Evolutionary conservation across 2,888 invertebrate genomes (phyloP).

Genomic region (Helobdella robusta): DNA sequence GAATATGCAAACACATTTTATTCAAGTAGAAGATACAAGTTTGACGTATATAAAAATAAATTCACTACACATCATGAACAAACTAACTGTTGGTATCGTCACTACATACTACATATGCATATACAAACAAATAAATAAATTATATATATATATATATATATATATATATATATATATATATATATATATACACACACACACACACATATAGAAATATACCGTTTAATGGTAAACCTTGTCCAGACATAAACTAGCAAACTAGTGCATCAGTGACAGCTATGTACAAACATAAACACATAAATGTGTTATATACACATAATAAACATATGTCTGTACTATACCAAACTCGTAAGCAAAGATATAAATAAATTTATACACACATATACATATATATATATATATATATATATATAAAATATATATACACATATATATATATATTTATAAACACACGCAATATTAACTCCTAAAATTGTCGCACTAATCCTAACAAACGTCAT

Average conservation of each 20-base stretch:
- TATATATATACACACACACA: neutral
- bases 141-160: conserved; percentile 1
- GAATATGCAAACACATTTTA: too few relatives aligned
- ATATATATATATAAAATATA: conserved; percentile 1
- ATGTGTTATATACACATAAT: conserved; percentile 1
- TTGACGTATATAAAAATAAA: too few relatives aligned
- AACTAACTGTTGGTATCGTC: too few relatives aligned
- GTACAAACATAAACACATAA: neutral
- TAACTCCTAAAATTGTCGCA: too few relatives aligned
- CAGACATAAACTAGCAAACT: too few relatives aligned
- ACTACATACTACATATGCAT: neutral
- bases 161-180: neutral
- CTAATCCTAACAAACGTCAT: too few relatives aligned
- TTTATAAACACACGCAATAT: neutral
- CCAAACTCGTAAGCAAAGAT: neutral
- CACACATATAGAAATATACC: neutral
- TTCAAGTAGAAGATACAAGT: too few relatives aligned
- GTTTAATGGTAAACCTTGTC: too few relatives aligned
- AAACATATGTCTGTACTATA: neutral
- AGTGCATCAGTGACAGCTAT: neutral
- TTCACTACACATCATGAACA: too few relatives aligned
- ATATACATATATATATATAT: conserved; percentile 1
- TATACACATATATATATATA: conserved; percentile 1
- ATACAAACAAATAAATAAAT: neutral
- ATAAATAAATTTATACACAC: neutral